Evolutionary conservation across 2,888 invertebrate genomes (phyloP), one percentile per base, ranked within the genome.

Genomic region (Blomia tropicalis): DNA sequence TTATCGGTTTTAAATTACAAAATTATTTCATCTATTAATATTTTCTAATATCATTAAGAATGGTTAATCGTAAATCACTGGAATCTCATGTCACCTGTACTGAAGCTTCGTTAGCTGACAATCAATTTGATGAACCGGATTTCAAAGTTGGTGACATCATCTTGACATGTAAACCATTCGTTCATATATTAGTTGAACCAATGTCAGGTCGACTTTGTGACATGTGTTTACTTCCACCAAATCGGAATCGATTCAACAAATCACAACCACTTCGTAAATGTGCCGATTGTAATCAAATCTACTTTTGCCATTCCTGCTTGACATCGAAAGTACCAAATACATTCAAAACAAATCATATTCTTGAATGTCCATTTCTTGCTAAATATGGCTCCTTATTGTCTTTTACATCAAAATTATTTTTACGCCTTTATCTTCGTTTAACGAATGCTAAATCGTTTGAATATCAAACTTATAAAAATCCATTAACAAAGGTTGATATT

Each of bases 201-300:
- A 58, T 58, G 62, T 32, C 36, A 36, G 27, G 43, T 31, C 19
- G 19, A 27, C 11, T 62, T 4, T 62, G 62, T 30, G 62, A 62
- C 19, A 32, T 58, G 5, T 62, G 62, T 58, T 43, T 62, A 2
- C 22, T 22, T 2, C 27, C 14, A 22, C 51, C 51, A 27, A 41
- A 41, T 14, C 14, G 14, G 14, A 41, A 41, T n/a, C 22, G 27
- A 47, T 25, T 14, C 22, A 47, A 14, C 51, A 14, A 7, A 11
- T 11, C 7, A 19, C 36, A 17, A 7, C 17, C 36, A 11, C 22
- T 47, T 7, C 51, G 51, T 27, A 11, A n/a, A 7, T 56, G 56
- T 36, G 14, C 29, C 14, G 56, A 56, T 25, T 56, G 56, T 25
- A 2, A 56, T 19, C 32, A 31, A 27, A 31, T 56, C 11, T 29